Evolutionary conservation across 2,888 invertebrate genomes (phyloP), one percentile per base, ranked within the genome.

Genomic region (Mythimna pallens): DNA sequence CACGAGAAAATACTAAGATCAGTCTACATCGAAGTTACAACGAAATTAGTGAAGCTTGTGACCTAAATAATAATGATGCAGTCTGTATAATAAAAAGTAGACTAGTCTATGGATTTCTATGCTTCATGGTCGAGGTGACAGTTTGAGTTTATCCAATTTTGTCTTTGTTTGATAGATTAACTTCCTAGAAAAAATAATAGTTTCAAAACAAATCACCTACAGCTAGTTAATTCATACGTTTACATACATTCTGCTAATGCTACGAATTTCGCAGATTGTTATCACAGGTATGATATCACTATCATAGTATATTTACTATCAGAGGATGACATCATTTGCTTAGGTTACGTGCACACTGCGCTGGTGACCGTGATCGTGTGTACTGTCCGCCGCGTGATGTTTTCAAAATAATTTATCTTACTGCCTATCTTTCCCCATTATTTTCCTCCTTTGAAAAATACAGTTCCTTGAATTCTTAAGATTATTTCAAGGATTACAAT

Each of bases 291-390:
- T 71, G 81, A 81, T 82, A 82, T 73, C 78, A 84, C 81, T 78
- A 85, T 85, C 79, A 81, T 75, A 73, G 78, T 80, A 73, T 83
- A 75, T 80, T 79, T 77, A 81, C 78, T 83, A 87, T 87, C 86
- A 73, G 71, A 50, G 59, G 66, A 77, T 85, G 87, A 87, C 86
- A 85, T 87, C 86, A 85, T 81, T 72, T 78, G 73, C 77, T 83
- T 79, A 81, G 78, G 78, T 73, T 78, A 79, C 25, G 80, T 76
- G 59, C 83, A 81, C 75, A 84, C 71, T 72, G 36, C 72, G 74
- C 47, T 70, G 12, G 12, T 43, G 74, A 62, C 63, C 61, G 73
- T 67, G 76, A 77, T 70, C 71, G 80, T 61, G 73, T 66, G 36
- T 52, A 75, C 43, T 78, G 70, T 77, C 70, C 57, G 22, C 65